Conservation (phyloP, 1,140 invertebrate species). For the Dendroctonus valens region DNA sequence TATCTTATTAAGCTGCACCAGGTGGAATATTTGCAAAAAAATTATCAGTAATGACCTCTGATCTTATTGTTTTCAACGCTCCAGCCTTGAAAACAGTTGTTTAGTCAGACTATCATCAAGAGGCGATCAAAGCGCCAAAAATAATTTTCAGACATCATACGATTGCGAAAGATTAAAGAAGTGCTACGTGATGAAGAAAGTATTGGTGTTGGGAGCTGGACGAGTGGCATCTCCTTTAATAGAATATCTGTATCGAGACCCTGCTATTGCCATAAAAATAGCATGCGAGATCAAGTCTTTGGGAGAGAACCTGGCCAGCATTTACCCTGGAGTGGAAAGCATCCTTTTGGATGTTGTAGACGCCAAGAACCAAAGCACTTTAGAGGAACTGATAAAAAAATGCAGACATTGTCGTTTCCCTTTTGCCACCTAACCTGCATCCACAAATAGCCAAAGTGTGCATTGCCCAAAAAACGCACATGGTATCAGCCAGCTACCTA, state of each 20-base stretch:
- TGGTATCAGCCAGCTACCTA: slow-evolving; percentile 97
- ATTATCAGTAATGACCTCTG: too few species aligned
- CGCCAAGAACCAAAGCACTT: slow-evolving; percentile 58
- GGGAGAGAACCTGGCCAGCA: slow-evolving; percentile 74
- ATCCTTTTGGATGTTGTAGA: slow-evolving; percentile 79
- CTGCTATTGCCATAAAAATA: slow-evolving; percentile 79
- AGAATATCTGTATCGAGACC: slow-evolving; percentile 87
- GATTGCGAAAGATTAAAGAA: slow-evolving; percentile 47
- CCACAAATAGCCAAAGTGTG: slow-evolving; percentile 82
- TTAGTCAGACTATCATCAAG: too few species aligned
- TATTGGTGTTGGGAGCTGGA: slow-evolving; percentile 92
- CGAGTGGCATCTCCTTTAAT: slow-evolving; percentile 91
- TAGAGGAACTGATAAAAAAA: slow-evolving; percentile 70
- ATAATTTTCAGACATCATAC: too few species aligned
- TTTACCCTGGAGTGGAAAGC: slow-evolving; percentile 77
- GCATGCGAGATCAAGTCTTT: slow-evolving; percentile 87
- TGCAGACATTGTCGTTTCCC: slow-evolving; percentile 80
- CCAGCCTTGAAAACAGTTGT: too few species aligned
- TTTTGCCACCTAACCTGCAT: slow-evolving; percentile 92
- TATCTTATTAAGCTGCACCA: too few species aligned
- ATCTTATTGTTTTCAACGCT: too few species aligned
- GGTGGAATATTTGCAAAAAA: too few species aligned
- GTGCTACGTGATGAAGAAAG: slow-evolving; percentile 57
- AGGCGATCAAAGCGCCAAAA: too few species aligned
- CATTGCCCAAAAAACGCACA: slow-evolving; percentile 79